Base-by-base conservation (phyloP, 2,797 vertebrate species). In the Chelon labrosus region DNA sequence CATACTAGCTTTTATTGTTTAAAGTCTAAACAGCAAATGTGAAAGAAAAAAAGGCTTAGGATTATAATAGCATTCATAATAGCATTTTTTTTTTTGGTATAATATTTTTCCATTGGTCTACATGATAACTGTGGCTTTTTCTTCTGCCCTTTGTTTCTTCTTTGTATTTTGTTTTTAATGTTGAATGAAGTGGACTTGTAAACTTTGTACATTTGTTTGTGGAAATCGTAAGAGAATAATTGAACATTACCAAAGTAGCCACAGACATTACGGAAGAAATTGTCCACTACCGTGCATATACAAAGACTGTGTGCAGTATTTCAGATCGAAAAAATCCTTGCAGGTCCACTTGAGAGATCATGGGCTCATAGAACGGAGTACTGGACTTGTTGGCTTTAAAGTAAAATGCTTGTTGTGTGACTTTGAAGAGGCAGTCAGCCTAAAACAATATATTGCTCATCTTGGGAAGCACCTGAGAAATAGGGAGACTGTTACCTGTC, bases 331-430 rank as follows among this genome's bases (percentile, higher is more conserved):
- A 47, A 20, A 63, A 50, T 39, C 0, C 44, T 10, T 57, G n/a
- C 27, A n/a, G 54, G 53, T 57, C 53, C 44, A 57, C 44, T n/a
- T 57, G 20, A 67, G 19, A 41, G 46, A 69, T 59, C 66, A 59
- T 16, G 22, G 47, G 22, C 13, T 69, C 11, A 31, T 27, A 52
- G 60, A 50, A 59, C 2, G 14, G 4, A 25, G 3, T 38, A 62
- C 3, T 27, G 42, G 51, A 62, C 58, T 70, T 38, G n/a, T 22
- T 53, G 50, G 58, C 41, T 71, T 71, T 62, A 62, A 73, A 65
- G 0, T 73, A 44, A 73, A 65, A 65, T 52, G 62, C 25, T 35
- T 42, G 35, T 9, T 49, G 10, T 25, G 41, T 3, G 1, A 53
- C 49, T 66, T 73, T 60, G 14, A 39, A 0, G 31, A 65, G 14